Conservation (phyloP, 35 echinoderm and acorn worm species). For the Ophiothrix spiculata region DNA sequence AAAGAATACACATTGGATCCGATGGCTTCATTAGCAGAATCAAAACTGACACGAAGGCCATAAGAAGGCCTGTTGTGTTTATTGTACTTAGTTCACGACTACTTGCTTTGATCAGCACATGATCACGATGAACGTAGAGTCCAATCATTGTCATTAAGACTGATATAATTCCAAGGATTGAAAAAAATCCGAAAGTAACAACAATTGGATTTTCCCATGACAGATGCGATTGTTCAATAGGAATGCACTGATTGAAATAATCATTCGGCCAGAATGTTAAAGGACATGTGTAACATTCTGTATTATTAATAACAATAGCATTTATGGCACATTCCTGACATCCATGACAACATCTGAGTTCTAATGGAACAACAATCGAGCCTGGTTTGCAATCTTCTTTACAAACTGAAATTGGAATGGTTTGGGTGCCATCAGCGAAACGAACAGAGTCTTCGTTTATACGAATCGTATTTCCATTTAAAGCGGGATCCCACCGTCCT, state of each 20-base stretch:
- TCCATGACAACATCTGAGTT: constrained; percentile 37
- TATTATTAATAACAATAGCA: constrained; percentile 30
- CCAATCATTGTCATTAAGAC: neutral
- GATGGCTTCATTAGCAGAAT: neutral
- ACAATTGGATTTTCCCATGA: neutral
- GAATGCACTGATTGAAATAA: neutral
- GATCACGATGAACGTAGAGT: neutral
- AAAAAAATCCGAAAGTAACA: neutral
- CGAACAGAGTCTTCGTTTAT: neutral
- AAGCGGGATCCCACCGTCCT: constrained; percentile 29
- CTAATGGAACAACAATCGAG: constrained; percentile 10
- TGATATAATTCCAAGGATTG: neutral
- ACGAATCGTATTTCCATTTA: neutral
- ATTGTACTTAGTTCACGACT: constrained; percentile 26
- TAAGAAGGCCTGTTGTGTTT: neutral
- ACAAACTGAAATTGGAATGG: constrained; percentile 12
- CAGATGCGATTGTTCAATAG: neutral
- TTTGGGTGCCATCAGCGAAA: constrained; percentile 6
- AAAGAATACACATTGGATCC: neutral
- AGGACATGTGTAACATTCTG: constrained; percentile 13
- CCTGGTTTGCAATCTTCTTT: constrained; percentile 26
- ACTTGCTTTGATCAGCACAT: constrained; percentile 25
- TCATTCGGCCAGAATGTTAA: constrained; percentile 36
- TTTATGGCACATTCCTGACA: constrained; percentile 35
- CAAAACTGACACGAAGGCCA: constrained; percentile 17